These are phyloP conservation scores for Hemicentrotus pulcherrimus DNA, from an alignment of 35 echinoderm and acorn worm genomes.

Conservation along the genomic window DNA sequence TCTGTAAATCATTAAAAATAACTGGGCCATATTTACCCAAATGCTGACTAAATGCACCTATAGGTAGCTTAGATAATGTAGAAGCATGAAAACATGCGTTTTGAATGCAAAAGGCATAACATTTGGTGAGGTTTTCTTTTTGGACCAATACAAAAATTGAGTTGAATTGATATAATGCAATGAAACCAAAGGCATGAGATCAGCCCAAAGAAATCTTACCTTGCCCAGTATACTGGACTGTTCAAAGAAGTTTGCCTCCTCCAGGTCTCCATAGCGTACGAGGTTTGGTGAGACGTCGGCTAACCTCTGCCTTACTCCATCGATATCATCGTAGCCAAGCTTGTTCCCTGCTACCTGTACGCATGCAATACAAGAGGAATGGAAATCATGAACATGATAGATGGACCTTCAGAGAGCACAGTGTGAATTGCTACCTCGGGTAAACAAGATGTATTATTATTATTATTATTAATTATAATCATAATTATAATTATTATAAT, in stretches of 20 bases:
- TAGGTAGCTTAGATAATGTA: too few species aligned
- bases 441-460: too few species aligned
- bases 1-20: too few species aligned
- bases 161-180: too few species aligned
- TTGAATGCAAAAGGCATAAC: too few species aligned
- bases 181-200: neutral
- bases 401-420: neutral
- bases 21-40: too few species aligned
- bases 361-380: neutral
- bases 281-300: constrained; percentile 88
- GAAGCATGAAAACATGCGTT: too few species aligned
- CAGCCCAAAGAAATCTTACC: constrained; percentile 28
- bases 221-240: constrained; percentile 79
- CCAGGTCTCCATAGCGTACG: constrained; percentile 92
- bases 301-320: constrained; percentile 75
- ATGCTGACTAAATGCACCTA: too few species aligned
- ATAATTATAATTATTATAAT: too few species aligned
- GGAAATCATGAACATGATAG: neutral
- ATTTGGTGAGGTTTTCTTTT: too few species aligned
- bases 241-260: constrained; percentile 97
- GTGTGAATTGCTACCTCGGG: neutral
- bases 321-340: constrained; percentile 88
- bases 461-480: too few species aligned
- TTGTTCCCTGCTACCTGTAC: constrained; percentile 70
- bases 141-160: too few species aligned